Percentiles rank a stretch among this genome's conserved stretches.
phyloP scores from a whole-genome alignment of 2,888 invertebrate species.

The Caenorhabditis macrosperma region DNA sequence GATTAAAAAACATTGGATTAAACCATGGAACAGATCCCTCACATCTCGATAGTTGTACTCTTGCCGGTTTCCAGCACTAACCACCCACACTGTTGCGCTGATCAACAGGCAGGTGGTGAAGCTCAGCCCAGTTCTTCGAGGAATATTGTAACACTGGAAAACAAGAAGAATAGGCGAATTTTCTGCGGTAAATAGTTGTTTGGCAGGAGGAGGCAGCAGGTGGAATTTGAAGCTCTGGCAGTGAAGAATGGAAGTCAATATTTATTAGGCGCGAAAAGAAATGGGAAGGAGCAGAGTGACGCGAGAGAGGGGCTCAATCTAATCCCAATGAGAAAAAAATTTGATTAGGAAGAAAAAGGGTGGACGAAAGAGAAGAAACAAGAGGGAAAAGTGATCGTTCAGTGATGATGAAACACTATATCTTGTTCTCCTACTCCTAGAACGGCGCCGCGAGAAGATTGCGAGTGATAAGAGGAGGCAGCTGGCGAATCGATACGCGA shows the following conservation, averaged over 20 bases:
- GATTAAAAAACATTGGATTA: too few species aligned
- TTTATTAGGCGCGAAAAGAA: constrained; percentile 34
- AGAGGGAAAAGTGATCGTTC: too few species aligned
- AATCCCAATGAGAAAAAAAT: constrained; percentile 34
- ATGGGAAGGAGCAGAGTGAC: constrained; percentile 19
- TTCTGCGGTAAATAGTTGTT: background rate
- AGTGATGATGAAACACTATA: too few species aligned
- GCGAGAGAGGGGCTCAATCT: constrained; percentile 27
- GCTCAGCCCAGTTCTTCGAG: constrained; percentile 40
- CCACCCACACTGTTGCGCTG: constrained; percentile 62
- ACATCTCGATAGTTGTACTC: constrained; percentile 57
- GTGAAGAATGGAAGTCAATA: constrained; percentile 15
- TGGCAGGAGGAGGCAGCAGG: background rate
- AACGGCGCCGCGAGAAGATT: too few species aligned
- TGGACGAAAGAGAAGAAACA: too few species aligned
- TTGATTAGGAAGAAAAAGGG: constrained; percentile 39
- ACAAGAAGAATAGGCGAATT: background rate
- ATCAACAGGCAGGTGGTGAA: constrained; percentile 63
- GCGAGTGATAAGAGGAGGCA: background rate
- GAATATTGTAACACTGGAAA: constrained; percentile 63
- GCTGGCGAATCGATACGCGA: background rate
- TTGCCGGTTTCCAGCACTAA: constrained; percentile 48
- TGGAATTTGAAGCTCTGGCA: background rate
- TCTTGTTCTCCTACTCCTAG: too few species aligned
- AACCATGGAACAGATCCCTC: too few species aligned